Percentiles rank a stretch among this genome's conserved stretches.
These are phyloP conservation scores for Ochropleura plecta DNA, from an alignment of 2,888 invertebrate species.

Conservation along the genomic window DNA sequence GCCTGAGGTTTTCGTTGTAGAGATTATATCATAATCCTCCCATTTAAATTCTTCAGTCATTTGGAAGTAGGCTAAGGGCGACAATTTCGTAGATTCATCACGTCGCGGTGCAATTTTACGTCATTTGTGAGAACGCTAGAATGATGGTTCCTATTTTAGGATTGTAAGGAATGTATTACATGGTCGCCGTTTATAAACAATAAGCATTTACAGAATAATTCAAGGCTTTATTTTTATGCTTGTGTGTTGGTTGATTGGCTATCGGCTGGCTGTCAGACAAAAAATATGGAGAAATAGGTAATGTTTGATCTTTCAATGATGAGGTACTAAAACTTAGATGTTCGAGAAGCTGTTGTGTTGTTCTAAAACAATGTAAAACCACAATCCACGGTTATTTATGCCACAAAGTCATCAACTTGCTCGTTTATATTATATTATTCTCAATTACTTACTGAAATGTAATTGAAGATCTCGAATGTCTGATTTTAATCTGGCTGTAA, in stretches of 20 bases:
- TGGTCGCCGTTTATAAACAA: conserved; percentile 66
- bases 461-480: neutral
- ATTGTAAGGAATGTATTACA: conserved; percentile 72
- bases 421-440: neutral
- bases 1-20: conserved; percentile 15
- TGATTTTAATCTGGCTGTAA: conserved; percentile 12
- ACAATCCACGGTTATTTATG: neutral
- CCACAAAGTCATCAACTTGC: neutral
- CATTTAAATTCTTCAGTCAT: conserved; percentile 43
- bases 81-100: conserved; percentile 63
- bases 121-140: conserved; percentile 63
- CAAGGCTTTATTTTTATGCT: conserved; percentile 36
- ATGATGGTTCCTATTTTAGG: conserved; percentile 60
- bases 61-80: conserved; percentile 73
- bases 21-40: conserved; percentile 44
- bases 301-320: neutral
- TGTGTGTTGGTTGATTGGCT: conserved; percentile 39
- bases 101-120: conserved; percentile 58
- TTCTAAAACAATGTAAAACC: conserved; percentile 14
- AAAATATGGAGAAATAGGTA: conserved; percentile 10
- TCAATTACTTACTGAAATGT: neutral
- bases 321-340: neutral
- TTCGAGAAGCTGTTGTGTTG: neutral
- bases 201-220: conserved; percentile 48
- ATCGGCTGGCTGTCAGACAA: conserved; percentile 33